Conservation (phyloP, 2,888 invertebrate species). For the Apodemia mormo region DNA sequence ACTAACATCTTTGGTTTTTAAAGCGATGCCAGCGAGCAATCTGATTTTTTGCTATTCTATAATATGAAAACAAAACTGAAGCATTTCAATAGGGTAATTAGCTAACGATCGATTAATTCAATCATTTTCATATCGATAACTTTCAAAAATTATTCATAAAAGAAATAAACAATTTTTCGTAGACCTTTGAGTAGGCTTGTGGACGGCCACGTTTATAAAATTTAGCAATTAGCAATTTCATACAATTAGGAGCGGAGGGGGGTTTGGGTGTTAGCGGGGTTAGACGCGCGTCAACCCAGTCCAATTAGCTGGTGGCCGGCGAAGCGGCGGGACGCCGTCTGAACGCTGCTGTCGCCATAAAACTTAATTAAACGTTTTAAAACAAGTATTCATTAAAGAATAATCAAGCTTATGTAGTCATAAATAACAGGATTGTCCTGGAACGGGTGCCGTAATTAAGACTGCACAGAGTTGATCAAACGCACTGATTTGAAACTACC, state of each 20-base stretch:
- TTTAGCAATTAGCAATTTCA: conserved; percentile 82
- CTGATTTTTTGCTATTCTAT: too few species aligned
- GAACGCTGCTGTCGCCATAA: conserved; percentile 80
- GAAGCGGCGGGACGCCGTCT: conserved; percentile 73
- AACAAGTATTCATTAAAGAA: conserved; percentile 83
- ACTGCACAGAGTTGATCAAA: conserved; percentile 82
- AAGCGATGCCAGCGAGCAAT: too few species aligned
- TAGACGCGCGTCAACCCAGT: conserved; percentile 73
- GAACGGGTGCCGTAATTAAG: conserved; percentile 81
- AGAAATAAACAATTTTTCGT: conserved; percentile 1
- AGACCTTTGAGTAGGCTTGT: conserved; percentile 53
- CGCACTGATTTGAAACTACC: conserved; percentile 82
- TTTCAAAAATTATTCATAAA: not conserved
- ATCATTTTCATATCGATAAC: not conserved
- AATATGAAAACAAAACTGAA: too few species aligned
- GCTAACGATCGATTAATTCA: conserved; percentile 24
- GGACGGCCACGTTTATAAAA: conserved; percentile 79
- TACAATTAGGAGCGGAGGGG: conserved; percentile 75
- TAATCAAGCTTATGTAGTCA: conserved; percentile 83
- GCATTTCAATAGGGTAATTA: not conserved
- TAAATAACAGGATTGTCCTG: conserved; percentile 82
- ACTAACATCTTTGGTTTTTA: too few species aligned
- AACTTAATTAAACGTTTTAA: conserved; percentile 83
- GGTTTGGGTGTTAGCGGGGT: conserved; percentile 43
- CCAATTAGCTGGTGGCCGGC: conserved; percentile 81